Percentiles rank a stretch among this genome's conserved stretches.
Evolutionary conservation across 2,113 vertebrate species (phyloP).

Genomic region (Saccopteryx leptura): DNA sequence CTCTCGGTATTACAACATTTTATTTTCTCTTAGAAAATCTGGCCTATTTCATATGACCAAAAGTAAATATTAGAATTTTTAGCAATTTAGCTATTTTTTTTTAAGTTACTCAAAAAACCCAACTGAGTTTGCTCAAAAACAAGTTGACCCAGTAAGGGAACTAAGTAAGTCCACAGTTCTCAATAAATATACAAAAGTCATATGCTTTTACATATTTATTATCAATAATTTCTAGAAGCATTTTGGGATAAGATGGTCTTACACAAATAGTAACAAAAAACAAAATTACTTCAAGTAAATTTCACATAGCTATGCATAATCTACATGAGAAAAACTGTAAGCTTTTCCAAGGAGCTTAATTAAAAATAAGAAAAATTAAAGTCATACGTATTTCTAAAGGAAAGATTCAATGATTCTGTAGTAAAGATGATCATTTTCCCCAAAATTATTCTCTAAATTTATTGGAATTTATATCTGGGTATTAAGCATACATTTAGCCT

Average conservation of each 20-base stretch:
- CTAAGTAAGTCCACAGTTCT: not conserved
- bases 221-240: not conserved
- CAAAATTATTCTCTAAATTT: not conserved
- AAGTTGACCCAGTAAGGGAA: not conserved
- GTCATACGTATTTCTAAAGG: not conserved
- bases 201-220: not conserved
- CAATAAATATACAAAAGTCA: not conserved
- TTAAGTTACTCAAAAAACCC: not conserved
- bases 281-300: not conserved
- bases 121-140: not conserved
- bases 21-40: constrained; percentile 6
- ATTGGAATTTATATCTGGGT: not conserved
- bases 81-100: not conserved
- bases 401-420: not conserved
- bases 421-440: not conserved
- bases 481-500: not conserved
- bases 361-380: not conserved
- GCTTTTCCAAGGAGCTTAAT: not conserved
- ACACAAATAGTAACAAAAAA: not conserved
- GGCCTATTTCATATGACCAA: not conserved
- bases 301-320: not conserved
- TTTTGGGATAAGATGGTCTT: not conserved
- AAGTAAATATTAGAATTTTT: not conserved
- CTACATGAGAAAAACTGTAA: not conserved
- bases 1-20: not conserved